These are phyloP conservation scores for Ormyrus thymus DNA, from an alignment of 2,888 invertebrate species.

Conservation along the genomic window DNA sequence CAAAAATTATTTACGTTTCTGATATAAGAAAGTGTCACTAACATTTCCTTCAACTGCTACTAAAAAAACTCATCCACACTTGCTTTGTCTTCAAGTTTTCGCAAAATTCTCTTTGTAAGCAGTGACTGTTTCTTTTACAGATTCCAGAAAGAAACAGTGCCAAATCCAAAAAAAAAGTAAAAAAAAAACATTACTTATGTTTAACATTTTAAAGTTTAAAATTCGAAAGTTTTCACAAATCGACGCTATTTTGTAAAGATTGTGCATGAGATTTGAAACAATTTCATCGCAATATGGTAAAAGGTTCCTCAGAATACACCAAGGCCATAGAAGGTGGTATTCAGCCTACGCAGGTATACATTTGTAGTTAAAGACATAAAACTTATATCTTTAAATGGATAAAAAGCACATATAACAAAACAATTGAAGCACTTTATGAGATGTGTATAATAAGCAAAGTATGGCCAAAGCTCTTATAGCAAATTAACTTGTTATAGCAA, in stretches of 20 bases:
- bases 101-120: not conserved
- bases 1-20: too few relatives aligned
- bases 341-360: conserved; percentile 61
- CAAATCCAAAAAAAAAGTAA: conserved; percentile 26
- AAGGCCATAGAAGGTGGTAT: conserved; percentile 69
- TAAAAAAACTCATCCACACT: not conserved
- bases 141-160: conserved; percentile 8
- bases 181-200: not conserved
- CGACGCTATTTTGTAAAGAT: not conserved
- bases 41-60: too few relatives aligned
- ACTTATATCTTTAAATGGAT: not conserved
- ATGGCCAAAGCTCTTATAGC: too few relatives aligned
- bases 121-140: conserved; percentile 34
- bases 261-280: conserved; percentile 12
- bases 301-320: conserved; percentile 65
- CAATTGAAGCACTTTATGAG: too few relatives aligned
- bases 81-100: not conserved
- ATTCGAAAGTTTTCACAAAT: not conserved
- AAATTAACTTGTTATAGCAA: too few relatives aligned
- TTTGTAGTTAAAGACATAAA: not conserved
- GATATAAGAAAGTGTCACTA: too few relatives aligned
- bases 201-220: conserved; percentile 3
- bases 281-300: conserved; percentile 60
- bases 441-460: too few relatives aligned
- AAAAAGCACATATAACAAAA: not conserved